Evolutionary conservation across 2,888 invertebrate species (phyloP).

Genomic region (Plebejus argus): DNA sequence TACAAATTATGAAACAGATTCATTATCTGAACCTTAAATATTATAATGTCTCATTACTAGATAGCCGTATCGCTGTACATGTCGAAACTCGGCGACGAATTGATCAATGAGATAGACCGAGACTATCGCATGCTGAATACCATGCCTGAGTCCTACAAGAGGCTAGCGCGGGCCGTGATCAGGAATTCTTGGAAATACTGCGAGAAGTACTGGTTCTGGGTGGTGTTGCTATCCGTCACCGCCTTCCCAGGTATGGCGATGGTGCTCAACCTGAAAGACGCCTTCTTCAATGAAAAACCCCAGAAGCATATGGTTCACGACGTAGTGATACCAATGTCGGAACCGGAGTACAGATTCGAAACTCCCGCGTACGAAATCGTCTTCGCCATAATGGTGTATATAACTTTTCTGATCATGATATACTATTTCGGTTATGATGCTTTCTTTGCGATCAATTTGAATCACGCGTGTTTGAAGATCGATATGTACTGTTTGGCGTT

Average conservation of each 20-base stretch:
- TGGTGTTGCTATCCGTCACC: slow-evolving; percentile 46
- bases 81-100: slow-evolving; percentile 46
- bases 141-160: slow-evolving; percentile 42
- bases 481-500: slow-evolving; percentile 52
- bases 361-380: slow-evolving; percentile 57
- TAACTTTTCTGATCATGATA: slow-evolving; percentile 46
- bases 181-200: slow-evolving; percentile 47
- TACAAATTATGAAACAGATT: no score
- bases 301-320: slow-evolving; percentile 60
- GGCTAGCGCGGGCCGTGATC: slow-evolving; percentile 43
- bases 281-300: slow-evolving; percentile 45
- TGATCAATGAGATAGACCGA: slow-evolving; percentile 54
- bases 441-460: slow-evolving; percentile 55
- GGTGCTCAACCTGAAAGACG: slow-evolving; percentile 48
- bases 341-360: slow-evolving; percentile 49
- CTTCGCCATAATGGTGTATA: slow-evolving; percentile 51
- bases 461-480: slow-evolving; percentile 64
- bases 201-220: slow-evolving; percentile 52
- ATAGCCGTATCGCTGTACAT: slow-evolving; percentile 33
- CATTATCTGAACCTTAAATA: no score
- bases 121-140: slow-evolving; percentile 52
- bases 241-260: slow-evolving; percentile 54
- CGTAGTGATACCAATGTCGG: slow-evolving; percentile 48
- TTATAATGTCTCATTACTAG: neutral
- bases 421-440: slow-evolving; percentile 61